These are phyloP conservation scores for Phasia obesa DNA, from an alignment of 2,888 invertebrate genomes.

Conservation along the genomic window DNA sequence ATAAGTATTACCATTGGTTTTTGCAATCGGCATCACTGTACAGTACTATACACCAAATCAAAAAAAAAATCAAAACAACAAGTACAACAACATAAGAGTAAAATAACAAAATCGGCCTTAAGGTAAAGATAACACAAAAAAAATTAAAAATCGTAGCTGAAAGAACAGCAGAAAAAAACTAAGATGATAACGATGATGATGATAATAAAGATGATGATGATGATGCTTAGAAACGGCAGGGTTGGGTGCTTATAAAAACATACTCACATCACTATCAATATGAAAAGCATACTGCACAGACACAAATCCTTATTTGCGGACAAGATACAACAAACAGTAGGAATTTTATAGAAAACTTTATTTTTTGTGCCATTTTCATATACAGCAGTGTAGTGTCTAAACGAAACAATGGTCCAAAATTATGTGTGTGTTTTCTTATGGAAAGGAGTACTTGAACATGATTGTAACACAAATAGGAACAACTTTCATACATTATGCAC, in stretches of 20 bases:
- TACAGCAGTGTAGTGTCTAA: neutral
- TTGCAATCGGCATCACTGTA: neutral
- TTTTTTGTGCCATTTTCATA: neutral
- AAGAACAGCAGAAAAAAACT: neutral
- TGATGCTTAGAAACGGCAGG: too few species aligned
- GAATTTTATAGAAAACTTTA: neutral
- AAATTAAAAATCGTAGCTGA: neutral
- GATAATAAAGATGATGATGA: too few species aligned
- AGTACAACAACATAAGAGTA: neutral
- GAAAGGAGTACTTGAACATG: neutral
- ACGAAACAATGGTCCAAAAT: constrained; percentile 27
- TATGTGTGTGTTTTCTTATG: neutral
- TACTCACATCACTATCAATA: neutral
- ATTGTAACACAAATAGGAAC: constrained; percentile 4
- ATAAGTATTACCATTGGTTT: too few species aligned
- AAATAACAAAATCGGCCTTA: constrained; percentile 13
- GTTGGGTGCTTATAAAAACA: neutral
- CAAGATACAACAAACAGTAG: too few species aligned
- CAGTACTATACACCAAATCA: neutral
- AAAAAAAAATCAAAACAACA: neutral
- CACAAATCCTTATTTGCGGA: neutral
- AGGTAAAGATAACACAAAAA: constrained; percentile 3
- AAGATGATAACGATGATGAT: too few species aligned
- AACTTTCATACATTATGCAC: neutral
- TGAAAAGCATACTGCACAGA: neutral